Conservation (phyloP, 2,888 invertebrate species). For the Lepidocyrtoides sp. region DNA sequence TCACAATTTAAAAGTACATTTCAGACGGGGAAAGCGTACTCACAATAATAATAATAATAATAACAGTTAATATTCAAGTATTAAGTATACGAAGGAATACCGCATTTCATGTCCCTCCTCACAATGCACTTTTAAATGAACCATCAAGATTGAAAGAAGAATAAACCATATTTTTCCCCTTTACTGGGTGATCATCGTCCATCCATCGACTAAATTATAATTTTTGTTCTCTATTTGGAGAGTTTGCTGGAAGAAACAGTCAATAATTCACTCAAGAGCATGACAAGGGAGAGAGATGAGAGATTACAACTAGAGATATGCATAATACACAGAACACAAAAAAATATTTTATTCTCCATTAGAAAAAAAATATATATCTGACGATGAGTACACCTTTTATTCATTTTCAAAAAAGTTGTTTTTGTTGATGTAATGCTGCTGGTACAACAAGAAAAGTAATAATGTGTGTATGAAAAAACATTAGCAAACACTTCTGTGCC, state of each 20-base stretch:
- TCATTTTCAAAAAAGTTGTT: conserved; percentile 53
- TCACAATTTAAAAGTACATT: conserved; percentile 55
- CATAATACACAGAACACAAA: conserved; percentile 53
- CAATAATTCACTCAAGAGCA: conserved; percentile 82
- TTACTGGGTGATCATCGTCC: conserved; percentile 68
- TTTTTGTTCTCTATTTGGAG: conserved; percentile 73
- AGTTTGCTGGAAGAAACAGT: conserved; percentile 76
- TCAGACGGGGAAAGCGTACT: background rate
- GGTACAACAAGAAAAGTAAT: conserved; percentile 31
- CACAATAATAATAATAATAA: conserved; percentile 12
- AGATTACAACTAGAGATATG: conserved; percentile 84
- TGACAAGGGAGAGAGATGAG: conserved; percentile 82
- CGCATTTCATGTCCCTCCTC: background rate
- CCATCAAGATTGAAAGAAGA: background rate
- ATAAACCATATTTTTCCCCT: background rate
- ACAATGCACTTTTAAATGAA: background rate
- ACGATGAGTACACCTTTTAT: conserved; percentile 32
- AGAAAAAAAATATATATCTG: conserved; percentile 35
- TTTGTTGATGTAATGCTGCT: conserved; percentile 23
- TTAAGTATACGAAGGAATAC: background rate
- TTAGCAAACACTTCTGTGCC: conserved; percentile 62
- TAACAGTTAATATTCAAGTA: background rate
- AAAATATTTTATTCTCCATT: conserved; percentile 61
- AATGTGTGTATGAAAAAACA: conserved; percentile 56
- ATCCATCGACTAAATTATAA: conserved; percentile 72